A percentile compares a stretch with the other conserved stretches of the same genome.
Conservation (phyloP, 92 coral and sea anemone species). For the Heteractis magnifica region DNA sequence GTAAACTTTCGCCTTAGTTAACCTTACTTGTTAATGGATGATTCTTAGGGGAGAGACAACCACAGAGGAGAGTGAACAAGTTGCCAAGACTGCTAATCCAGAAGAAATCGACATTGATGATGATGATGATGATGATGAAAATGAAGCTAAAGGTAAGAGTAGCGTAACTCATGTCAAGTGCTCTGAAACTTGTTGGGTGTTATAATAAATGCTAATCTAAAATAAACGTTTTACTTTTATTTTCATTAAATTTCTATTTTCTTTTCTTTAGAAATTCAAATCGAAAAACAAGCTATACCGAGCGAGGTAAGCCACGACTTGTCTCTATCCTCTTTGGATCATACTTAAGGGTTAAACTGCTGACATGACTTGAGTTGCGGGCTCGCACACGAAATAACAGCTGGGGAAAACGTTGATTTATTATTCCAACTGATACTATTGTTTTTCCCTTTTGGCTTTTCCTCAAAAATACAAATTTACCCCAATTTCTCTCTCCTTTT, state of each 20-base stretch:
- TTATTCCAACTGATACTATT: neutral
- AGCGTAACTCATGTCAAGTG: neutral
- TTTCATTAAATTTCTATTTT: neutral
- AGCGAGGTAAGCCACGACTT: conserved; percentile 56
- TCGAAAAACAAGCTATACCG: conserved; percentile 87
- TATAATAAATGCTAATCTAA: too few relatives aligned
- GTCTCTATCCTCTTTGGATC: neutral
- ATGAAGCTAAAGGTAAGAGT: neutral
- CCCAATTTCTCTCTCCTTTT: neutral
- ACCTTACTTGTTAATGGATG: neutral
- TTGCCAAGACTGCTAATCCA: conserved; percentile 75
- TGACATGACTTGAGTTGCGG: neutral
- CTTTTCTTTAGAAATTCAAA: conserved; percentile 68
- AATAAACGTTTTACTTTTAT: neutral
- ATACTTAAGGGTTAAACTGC: neutral
- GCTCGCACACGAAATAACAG: neutral
- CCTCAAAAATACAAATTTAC: neutral
- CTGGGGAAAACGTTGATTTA: neutral
- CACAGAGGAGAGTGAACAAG: conserved; percentile 57
- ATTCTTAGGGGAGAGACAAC: conserved; percentile 80
- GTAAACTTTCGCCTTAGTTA: neutral
- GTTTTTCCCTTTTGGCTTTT: neutral
- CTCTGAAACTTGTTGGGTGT: too few relatives aligned
- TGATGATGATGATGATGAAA: conserved; percentile 63
- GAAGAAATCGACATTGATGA: conserved; percentile 98